phyloP scores from a whole-genome alignment of 2,888 invertebrate genomes.

The Epiblema foenella region DNA sequence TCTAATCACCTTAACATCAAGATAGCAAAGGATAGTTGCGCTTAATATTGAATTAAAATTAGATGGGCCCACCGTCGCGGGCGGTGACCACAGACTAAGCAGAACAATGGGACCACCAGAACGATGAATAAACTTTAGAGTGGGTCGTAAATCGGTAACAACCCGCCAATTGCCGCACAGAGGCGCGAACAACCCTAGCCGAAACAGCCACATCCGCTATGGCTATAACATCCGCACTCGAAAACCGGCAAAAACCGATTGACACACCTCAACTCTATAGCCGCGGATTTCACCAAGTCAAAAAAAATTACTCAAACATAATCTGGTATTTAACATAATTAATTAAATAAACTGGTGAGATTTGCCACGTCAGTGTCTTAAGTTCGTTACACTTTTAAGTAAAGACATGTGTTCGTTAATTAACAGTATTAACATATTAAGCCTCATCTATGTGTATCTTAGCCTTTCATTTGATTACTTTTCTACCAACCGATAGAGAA shows the following conservation, averaged over 20 bases:
- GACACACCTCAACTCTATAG: slow-evolving; percentile 29
- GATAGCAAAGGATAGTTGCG: slow-evolving; percentile 16
- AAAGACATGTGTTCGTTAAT: slow-evolving; percentile 31
- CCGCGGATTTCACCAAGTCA: slow-evolving; percentile 23
- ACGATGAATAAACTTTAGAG: slow-evolving; percentile 79
- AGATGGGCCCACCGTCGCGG: slow-evolving; percentile 40
- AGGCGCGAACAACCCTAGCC: slow-evolving; percentile 77
- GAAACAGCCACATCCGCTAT: slow-evolving; percentile 78
- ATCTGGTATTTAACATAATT: slow-evolving; percentile 19
- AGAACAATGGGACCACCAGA: slow-evolving; percentile 83
- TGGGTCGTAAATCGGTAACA: slow-evolving; percentile 80
- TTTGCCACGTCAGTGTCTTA: slow-evolving; percentile 6
- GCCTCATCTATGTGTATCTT: slow-evolving; percentile 23
- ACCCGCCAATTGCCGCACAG: slow-evolving; percentile 82
- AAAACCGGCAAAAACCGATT: slow-evolving; percentile 59
- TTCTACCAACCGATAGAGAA: slow-evolving; percentile 32
- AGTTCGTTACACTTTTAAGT: slow-evolving; percentile 38
- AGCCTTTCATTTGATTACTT: slow-evolving; percentile 33
- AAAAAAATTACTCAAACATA: slow-evolving; percentile 29
- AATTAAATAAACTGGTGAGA: slow-evolving; percentile 24
- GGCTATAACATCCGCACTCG: slow-evolving; percentile 82
- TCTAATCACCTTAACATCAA: slow-evolving; percentile 6
- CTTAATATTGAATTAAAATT: slow-evolving; percentile 22
- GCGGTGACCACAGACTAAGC: slow-evolving; percentile 34
- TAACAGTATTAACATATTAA: slow-evolving; percentile 28